Percentiles rank a stretch among this genome's conserved stretches.
Evolutionary conservation across 2,888 invertebrate species (phyloP).

Genomic region (Vanessa cardui): DNA sequence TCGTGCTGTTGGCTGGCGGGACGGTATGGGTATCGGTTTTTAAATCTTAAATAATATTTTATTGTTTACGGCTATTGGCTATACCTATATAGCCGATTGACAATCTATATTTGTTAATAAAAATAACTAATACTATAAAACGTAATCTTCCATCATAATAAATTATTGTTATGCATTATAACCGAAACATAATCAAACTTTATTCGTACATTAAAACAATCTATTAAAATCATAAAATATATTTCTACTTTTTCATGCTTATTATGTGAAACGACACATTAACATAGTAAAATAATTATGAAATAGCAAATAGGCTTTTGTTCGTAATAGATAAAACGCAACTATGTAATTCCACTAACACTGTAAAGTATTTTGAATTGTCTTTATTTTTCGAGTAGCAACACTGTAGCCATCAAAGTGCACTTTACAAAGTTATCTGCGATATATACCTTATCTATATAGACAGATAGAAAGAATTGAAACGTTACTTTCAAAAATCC

Average conservation of each 20-base stretch:
- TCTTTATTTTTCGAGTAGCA: slow-evolving; percentile 9
- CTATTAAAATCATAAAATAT: no score
- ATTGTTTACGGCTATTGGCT: background rate
- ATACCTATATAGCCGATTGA: no score
- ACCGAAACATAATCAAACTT: no score
- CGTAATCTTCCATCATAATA: background rate
- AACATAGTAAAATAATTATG: no score
- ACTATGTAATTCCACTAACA: slow-evolving; percentile 1
- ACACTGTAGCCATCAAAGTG: slow-evolving; percentile 7
- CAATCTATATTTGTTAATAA: background rate
- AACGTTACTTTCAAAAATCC: background rate
- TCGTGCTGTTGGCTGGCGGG: slow-evolving; percentile 13
- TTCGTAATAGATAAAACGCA: background rate
- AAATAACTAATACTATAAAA: background rate
- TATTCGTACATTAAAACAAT: no score
- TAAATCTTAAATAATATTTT: slow-evolving; percentile 11
- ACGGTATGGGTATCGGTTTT: background rate
- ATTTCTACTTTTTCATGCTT: no score
- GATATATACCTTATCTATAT: slow-evolving; percentile 3
- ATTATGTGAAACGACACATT: no score
- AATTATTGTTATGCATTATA: no score
- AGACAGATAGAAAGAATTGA: background rate
- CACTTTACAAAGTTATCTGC: slow-evolving; percentile 15
- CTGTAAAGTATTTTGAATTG: background rate
- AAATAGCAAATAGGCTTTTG: no score